phyloP scores from a whole-genome alignment of 2,113 vertebrate genomes.

The Phrynocephalus versicolor region DNA sequence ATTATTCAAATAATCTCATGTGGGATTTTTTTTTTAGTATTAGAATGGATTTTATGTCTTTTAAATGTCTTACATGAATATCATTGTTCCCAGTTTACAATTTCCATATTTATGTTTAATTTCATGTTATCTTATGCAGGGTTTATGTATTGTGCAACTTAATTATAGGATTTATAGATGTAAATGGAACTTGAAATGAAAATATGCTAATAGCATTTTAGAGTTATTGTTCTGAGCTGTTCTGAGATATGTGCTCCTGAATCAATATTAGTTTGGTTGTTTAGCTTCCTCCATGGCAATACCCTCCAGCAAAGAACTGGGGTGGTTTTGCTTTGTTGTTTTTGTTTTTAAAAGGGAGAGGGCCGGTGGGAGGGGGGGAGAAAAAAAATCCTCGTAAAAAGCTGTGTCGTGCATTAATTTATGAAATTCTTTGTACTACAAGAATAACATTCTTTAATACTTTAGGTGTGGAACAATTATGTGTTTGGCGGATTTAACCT shows the following conservation, averaged over 20 bases:
- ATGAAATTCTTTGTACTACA: slow-evolving; percentile 61
- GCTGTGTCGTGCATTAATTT: slow-evolving; percentile 61
- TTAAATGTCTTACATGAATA: slow-evolving; percentile 21
- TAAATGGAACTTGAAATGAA: slow-evolving; percentile 48
- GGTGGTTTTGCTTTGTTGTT: neutral
- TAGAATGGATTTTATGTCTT: slow-evolving; percentile 36
- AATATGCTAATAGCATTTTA: slow-evolving; percentile 51
- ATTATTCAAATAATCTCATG: slow-evolving; percentile 49
- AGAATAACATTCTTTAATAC: slow-evolving; percentile 54
- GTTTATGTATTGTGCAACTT: slow-evolving; percentile 53
- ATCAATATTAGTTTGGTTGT: slow-evolving; percentile 59
- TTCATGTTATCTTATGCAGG: slow-evolving; percentile 32
- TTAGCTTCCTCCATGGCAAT: slow-evolving; percentile 42
- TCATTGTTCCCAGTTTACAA: slow-evolving; percentile 18
- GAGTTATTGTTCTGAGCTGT: slow-evolving; percentile 52
- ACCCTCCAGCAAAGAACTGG: slow-evolving; percentile 57
- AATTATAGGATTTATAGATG: slow-evolving; percentile 48
- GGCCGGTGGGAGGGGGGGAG: neutral
- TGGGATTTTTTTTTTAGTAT: neutral
- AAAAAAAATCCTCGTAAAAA: slow-evolving; percentile 51
- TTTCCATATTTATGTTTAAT: slow-evolving; percentile 47
- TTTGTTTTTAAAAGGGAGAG: slow-evolving; percentile 19
- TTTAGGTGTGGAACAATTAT: slow-evolving; percentile 64
- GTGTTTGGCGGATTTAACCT: slow-evolving; percentile 68
- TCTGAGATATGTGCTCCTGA: slow-evolving; percentile 48